A percentile compares a stretch with the other conserved stretches of the same genome.
Evolutionary conservation across 2,888 invertebrate genomes (phyloP).

Genomic region (Apamea monoglypha): DNA sequence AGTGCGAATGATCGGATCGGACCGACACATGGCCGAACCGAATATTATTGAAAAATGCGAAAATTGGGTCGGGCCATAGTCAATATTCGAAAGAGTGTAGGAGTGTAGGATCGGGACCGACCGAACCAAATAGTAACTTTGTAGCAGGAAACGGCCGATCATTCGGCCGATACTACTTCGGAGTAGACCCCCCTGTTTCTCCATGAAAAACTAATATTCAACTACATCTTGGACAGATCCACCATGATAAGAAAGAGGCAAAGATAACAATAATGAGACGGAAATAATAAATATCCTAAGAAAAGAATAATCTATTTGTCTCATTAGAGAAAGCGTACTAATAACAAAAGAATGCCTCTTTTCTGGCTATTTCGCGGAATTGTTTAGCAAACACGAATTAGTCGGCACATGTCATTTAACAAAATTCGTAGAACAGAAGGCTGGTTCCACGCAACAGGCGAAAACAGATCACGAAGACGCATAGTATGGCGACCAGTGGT

Average conservation of each 20-base stretch:
- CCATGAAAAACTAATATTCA: neutral
- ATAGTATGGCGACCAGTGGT: neutral
- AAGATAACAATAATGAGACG: constrained; percentile 19
- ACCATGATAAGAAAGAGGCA: constrained; percentile 3
- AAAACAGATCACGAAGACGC: neutral
- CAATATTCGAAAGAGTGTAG: no score
- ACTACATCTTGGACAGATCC: neutral
- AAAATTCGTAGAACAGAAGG: constrained; percentile 23
- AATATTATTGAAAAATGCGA: no score
- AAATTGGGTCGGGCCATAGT: no score
- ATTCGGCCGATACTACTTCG: no score
- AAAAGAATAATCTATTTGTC: constrained; percentile 28
- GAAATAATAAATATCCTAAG: constrained; percentile 17
- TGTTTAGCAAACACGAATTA: constrained; percentile 57
- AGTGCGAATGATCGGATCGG: no score
- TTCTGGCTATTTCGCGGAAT: constrained; percentile 51
- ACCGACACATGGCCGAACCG: no score
- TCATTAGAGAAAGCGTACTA: constrained; percentile 30
- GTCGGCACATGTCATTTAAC: constrained; percentile 8
- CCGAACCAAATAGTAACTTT: no score
- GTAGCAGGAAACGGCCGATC: no score
- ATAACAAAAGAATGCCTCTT: constrained; percentile 36
- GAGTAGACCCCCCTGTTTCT: no score
- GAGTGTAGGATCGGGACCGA: no score
- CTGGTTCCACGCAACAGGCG: neutral